Base-by-base conservation (phyloP, 2,797 vertebrate genomes). In the Diplodus puntazzo region DNA sequence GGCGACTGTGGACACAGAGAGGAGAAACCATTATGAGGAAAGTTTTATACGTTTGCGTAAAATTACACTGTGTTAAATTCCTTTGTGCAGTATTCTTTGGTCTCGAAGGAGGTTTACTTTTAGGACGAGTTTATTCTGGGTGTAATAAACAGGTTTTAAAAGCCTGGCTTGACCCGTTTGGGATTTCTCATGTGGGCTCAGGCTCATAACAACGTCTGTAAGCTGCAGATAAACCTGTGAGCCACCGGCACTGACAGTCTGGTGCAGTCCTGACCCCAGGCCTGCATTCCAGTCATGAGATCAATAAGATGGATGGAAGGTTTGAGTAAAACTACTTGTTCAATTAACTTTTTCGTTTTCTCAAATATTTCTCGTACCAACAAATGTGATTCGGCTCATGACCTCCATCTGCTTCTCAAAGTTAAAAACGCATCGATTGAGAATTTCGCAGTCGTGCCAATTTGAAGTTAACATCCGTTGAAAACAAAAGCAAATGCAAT, bases 1-100 rank as follows among this genome's bases (percentile, higher is more conserved):
- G 97, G 69, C 98, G 98, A 89, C 98, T 99, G 94, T 60, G 93
- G 90, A 89, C 20, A 74, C 13, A 85, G n/a, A 81, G 21, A 77
- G 65, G 27, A 79, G 21, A 57, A 71, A 3, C 27, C 0, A 18
- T 75, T 53, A 49, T 11, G 17, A 65, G n/a, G 14, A 80, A 64
- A 3, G 0, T 20, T 67, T 42, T n/a, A 55, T 20, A 42, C 61
- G 8, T 7, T 2, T 53, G 27, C 7, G 7, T 63, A 21, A 60
- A 61, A 53, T 43, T 11, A 76, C 12, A 54, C 39, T 67, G 45
- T 49, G 71, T 46, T 18, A 45, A 30, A 54, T 17, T 60, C 27
- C 61, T 81, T 61, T 66, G 61, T 10, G 52, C 34, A 73, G 18
- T 20, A 45, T 6, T 48, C 48, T 43, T 77, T 69, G 82, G 75